These are phyloP conservation scores for Rotaria sp. DNA, from an alignment of 2,888 invertebrate species.

Conservation along the genomic window DNA sequence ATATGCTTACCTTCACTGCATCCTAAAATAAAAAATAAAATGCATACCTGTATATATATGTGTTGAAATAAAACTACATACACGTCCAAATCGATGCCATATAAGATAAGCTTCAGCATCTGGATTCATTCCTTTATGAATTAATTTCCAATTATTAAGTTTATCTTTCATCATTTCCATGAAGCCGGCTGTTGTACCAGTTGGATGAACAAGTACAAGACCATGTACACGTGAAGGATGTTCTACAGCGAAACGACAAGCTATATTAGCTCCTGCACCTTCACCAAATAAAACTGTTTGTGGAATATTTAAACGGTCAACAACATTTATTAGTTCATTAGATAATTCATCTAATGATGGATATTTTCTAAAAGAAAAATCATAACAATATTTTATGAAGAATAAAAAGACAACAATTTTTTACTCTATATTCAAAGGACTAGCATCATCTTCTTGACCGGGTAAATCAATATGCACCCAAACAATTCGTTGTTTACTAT, in stretches of 20 bases:
- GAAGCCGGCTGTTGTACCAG: constrained; percentile 75
- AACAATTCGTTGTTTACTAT: constrained; percentile 64
- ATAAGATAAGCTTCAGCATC: constrained; percentile 79
- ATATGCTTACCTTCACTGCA: not conserved
- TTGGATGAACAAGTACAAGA: constrained; percentile 75
- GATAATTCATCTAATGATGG: constrained; percentile 74
- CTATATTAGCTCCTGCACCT: constrained; percentile 77
- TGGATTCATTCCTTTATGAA: constrained; percentile 70
- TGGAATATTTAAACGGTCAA: constrained; percentile 71
- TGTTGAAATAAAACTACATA: constrained; percentile 61
- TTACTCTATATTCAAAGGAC: constrained; percentile 69
- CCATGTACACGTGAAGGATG: constrained; percentile 72
- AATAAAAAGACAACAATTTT: constrained; percentile 47
- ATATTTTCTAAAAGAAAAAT: constrained; percentile 60
- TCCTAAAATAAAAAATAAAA: not conserved
- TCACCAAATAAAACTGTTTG: constrained; percentile 78
- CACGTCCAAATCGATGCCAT: constrained; percentile 82
- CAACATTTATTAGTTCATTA: constrained; percentile 71
- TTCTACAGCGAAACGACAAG: constrained; percentile 74
- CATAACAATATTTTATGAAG: constrained; percentile 27
- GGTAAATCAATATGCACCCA: constrained; percentile 73
- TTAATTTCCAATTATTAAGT: constrained; percentile 74
- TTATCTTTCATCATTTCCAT: constrained; percentile 76
- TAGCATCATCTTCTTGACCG: constrained; percentile 74
- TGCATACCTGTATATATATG: not conserved